These are phyloP conservation scores for Micromys minutus DNA, from an alignment of 2,113 vertebrate species.

Conservation along the genomic window DNA sequence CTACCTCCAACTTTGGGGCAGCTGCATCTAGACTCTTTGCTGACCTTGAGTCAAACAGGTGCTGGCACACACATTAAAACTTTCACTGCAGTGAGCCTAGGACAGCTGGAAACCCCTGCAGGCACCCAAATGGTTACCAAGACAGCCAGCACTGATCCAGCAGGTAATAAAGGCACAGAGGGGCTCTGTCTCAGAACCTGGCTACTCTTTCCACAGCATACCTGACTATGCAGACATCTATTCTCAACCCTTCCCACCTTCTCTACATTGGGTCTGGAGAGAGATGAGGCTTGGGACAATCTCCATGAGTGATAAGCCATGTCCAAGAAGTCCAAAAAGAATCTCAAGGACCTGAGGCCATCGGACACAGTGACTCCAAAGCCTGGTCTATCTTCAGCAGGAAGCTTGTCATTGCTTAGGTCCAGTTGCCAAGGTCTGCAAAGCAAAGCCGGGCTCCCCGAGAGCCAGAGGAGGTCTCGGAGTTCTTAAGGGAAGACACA, in stretches of 20 bases:
- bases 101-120: slow-evolving; percentile 59
- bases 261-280: neutral
- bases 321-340: neutral
- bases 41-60: slow-evolving; percentile 71
- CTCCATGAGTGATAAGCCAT: neutral
- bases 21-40: slow-evolving; percentile 47
- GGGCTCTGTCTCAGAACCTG: neutral
- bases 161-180: neutral
- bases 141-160: neutral
- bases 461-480: neutral
- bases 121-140: slow-evolving; percentile 72
- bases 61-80: slow-evolving; percentile 72
- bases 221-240: neutral
- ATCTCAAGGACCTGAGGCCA: neutral
- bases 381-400: neutral
- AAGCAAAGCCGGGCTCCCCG: too few relatives aligned
- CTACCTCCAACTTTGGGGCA: slow-evolving; percentile 47
- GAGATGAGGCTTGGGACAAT: too few relatives aligned
- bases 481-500: neutral
- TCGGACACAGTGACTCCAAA: neutral
- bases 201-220: neutral
- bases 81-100: slow-evolving; percentile 70
- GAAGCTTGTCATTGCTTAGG: neutral
- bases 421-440: neutral
- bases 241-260: neutral